Conservation (phyloP, 2,113 vertebrate species). For the Chlorocebus sabaeus region DNA sequence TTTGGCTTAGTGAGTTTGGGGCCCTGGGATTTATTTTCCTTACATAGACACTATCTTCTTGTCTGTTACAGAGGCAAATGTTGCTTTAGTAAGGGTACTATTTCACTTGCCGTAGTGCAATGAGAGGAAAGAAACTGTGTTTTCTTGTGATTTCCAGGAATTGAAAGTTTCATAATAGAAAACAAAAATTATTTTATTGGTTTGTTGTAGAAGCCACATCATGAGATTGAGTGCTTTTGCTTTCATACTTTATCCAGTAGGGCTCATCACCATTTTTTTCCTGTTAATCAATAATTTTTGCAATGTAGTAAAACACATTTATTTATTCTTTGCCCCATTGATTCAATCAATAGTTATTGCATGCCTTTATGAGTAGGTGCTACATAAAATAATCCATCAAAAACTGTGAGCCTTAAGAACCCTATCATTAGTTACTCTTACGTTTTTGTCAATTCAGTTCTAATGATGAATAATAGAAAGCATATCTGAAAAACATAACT, state of each 20-base stretch:
- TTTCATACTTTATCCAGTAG: not conserved
- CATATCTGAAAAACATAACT: not conserved
- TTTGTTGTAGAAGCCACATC: not conserved
- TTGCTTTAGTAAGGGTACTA: not conserved
- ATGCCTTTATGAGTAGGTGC: not conserved
- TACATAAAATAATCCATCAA: not conserved
- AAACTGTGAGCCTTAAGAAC: not conserved
- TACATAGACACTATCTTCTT: not conserved
- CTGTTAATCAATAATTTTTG: not conserved
- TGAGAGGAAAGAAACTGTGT: not conserved
- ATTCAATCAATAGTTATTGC: not conserved
- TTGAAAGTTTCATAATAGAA: not conserved
- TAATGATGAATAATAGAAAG: not conserved
- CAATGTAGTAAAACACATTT: not conserved
- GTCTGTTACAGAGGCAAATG: not conserved
- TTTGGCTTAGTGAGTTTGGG: no score
- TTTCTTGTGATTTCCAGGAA: not conserved
- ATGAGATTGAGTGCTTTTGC: not conserved
- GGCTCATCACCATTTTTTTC: not conserved
- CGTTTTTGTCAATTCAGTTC: not conserved
- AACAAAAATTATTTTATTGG: not conserved
- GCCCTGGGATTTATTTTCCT: no score
- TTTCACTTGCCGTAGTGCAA: not conserved
- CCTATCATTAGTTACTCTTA: not conserved
- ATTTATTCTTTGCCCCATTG: not conserved